Base-by-base conservation (phyloP, 1,140 invertebrate species). In the Diabrotica virgifera region DNA sequence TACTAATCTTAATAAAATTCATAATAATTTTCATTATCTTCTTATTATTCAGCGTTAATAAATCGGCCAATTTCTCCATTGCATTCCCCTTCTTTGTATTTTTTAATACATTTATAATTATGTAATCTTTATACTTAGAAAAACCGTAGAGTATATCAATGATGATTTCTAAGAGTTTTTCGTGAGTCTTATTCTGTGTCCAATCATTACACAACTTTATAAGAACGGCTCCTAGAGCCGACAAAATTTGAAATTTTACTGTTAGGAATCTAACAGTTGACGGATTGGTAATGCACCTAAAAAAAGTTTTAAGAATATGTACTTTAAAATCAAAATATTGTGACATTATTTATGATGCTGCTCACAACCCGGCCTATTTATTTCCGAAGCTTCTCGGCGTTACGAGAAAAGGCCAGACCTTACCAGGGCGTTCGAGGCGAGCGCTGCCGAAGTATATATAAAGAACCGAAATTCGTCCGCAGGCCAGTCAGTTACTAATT, bases 21-120 rank as follows among this genome's bases (percentile, higher is more conserved):
- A 78, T 72, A 6, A 77, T 65, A 36, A 77, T 76, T 70, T 77
- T 76, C 5, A 75, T 70, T 35, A 78, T 67, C 35, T 63, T 64
- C 54, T 67, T 66, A 0, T 75, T 76, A 5, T 69, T 38, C 6
- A 77, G 40, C 13, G 70, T 56, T 8, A 77, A 56, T 10, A 77
- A 66, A 24, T 70, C 70, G 36, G 66, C 62, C 12, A 78, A 59
- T 52, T 69, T 68, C 5, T 67, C 36, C 9, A 78, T 40, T 0
- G 75, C 63, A 66, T 77, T 72, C 0, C 75, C 77, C 52, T 69
- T 68, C 12, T 67, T 66, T 11, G 75, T 76, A 62, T 64, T 77
- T 50, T 70, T 63, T 65, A 77, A 63, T 69, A 74, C 69, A 40
- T 52, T 14, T 50, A 77, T 76, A 7, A 68, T 64, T 54, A 68